These are phyloP conservation scores for Nasonia giraulti DNA, from an alignment of 1,140 invertebrate species.

Conservation along the genomic window DNA sequence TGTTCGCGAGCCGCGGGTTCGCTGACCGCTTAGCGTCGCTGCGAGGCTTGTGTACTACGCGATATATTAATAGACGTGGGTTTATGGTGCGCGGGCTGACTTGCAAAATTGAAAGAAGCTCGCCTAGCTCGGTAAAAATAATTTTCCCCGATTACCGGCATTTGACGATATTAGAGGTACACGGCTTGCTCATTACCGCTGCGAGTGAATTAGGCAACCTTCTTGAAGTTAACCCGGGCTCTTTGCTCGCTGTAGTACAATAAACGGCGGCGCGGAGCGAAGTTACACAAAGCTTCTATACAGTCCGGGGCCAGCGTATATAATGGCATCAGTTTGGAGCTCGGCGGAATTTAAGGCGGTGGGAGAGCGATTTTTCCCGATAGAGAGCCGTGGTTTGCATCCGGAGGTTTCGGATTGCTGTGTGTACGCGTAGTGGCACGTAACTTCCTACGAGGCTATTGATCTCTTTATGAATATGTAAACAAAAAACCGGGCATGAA, in stretches of 20 bases:
- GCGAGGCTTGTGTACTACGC: too few species aligned
- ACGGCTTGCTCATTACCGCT: not conserved
- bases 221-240: not conserved
- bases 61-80: too few species aligned
- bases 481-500: not conserved
- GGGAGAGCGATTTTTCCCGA: not conserved
- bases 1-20: constrained; percentile 1
- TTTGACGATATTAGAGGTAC: not conserved
- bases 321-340: not conserved
- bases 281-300: not conserved
- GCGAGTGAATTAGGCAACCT: not conserved
- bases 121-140: not conserved
- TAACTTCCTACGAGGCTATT: not conserved
- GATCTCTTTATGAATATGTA: not conserved
- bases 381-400: too few species aligned
- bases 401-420: not conserved
- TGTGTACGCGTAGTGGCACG: too few species aligned
- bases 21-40: not conserved
- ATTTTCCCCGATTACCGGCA: not conserved
- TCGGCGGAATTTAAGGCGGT: not conserved
- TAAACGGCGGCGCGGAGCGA: not conserved
- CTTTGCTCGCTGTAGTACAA: not conserved
- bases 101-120: too few species aligned
- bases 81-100: too few species aligned
- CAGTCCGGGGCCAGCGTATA: not conserved